These are phyloP conservation scores for Tringa solitaria DNA, from an alignment of 2,113 vertebrate genomes.

Conservation along the genomic window DNA sequence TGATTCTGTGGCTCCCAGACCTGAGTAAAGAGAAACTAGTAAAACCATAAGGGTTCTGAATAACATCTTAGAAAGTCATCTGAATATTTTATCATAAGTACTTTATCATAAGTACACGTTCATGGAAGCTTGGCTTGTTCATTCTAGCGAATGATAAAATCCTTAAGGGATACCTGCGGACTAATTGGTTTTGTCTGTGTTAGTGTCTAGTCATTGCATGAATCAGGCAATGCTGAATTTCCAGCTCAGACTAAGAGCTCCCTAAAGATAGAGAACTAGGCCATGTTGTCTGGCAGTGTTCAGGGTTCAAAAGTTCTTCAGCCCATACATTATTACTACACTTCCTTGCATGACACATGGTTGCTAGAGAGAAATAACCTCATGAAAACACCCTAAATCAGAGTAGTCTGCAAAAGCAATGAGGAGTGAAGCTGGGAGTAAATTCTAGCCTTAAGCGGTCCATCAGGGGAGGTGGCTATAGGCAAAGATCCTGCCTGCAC, in stretches of 20 bases:
- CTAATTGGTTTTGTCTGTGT: slow-evolving; percentile 54
- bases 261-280: neutral
- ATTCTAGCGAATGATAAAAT: neutral
- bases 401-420: neutral
- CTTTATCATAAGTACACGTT: neutral
- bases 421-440: neutral
- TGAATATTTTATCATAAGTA: slow-evolving; percentile 43
- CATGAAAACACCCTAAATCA: neutral
- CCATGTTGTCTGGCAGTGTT: neutral
- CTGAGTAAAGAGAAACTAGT: neutral
- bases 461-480: accelerated
- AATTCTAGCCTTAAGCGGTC: neutral
- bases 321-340: slow-evolving; percentile 51
- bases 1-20: neutral
- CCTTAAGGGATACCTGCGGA: slow-evolving; percentile 16
- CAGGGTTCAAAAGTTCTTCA: slow-evolving; percentile 58
- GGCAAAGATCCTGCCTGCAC: neutral
- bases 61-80: neutral
- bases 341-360: neutral
- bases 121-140: neutral
- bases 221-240: slow-evolving; percentile 1
- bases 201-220: slow-evolving; percentile 35
- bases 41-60: neutral
- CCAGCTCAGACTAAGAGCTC: neutral
- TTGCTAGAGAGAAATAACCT: neutral